Conservation (phyloP, 2,113 vertebrate species). For the Cynocephalus volans region DNA sequence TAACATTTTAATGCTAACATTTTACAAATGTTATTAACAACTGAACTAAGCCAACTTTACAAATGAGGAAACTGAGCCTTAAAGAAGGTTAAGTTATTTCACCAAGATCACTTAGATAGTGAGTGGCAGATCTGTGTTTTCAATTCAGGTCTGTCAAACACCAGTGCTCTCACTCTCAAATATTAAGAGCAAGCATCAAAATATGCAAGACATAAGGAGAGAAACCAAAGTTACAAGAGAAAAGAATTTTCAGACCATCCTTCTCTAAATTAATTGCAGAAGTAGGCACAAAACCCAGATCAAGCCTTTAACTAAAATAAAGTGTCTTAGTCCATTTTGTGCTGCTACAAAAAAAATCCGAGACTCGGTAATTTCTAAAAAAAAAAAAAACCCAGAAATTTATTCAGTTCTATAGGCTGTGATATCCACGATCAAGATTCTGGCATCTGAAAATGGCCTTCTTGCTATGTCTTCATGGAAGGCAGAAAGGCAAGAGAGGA, state of each 20-base stretch:
- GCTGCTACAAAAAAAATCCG: neutral
- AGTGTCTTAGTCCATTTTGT: neutral
- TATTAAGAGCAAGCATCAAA: constrained; percentile 16
- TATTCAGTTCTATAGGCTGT: neutral
- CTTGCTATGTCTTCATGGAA: neutral
- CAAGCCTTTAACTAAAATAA: neutral
- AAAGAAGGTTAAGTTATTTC: neutral
- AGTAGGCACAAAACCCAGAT: neutral
- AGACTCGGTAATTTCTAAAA: neutral
- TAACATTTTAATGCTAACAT: neutral
- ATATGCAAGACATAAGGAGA: neutral
- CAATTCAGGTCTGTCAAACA: neutral
- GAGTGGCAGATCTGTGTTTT: neutral
- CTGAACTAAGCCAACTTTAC: neutral
- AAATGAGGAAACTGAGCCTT: neutral
- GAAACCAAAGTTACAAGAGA: neutral
- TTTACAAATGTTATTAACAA: neutral
- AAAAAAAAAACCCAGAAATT: neutral
- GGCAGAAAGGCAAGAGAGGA: neutral
- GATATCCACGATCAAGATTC: neutral
- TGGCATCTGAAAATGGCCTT: neutral
- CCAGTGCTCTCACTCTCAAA: neutral
- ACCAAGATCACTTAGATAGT: neutral
- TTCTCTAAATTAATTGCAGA: neutral
- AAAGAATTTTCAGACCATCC: neutral